These are phyloP conservation scores for Chloroceryle amazona DNA, from an alignment of 2,797 vertebrate species.

Conservation along the genomic window DNA sequence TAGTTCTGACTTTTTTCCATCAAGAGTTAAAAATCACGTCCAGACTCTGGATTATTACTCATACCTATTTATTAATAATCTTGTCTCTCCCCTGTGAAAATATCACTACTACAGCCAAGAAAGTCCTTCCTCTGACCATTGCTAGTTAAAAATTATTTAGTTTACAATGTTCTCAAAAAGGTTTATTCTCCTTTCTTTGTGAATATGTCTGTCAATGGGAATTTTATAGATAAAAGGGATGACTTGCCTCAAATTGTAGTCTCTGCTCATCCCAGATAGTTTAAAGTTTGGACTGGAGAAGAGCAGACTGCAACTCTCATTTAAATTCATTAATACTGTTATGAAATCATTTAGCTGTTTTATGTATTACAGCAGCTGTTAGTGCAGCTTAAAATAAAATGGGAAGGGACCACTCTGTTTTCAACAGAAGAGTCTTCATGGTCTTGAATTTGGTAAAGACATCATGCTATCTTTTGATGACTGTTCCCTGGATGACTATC, in stretches of 20 bases:
- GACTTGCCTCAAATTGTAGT: not conserved
- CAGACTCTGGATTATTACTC: not conserved
- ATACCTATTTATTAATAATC: not conserved
- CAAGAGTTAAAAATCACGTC: not conserved
- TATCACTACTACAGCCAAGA: not conserved
- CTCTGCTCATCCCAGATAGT: not conserved
- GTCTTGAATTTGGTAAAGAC: conserved; percentile 18
- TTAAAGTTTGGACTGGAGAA: not conserved
- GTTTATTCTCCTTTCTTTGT: not conserved
- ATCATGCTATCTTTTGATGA: conserved; percentile 16
- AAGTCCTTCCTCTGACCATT: not conserved
- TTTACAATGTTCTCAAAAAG: not conserved
- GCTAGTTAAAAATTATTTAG: not conserved
- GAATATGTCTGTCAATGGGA: not conserved
- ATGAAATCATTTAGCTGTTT: conserved; percentile 32
- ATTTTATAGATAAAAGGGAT: not conserved
- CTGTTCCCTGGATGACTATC: conserved; percentile 46
- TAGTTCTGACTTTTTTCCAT: not conserved
- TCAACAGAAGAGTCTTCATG: not conserved
- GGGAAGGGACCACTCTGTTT: conserved; percentile 14
- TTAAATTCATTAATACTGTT: conserved; percentile 57
- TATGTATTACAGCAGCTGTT: conserved; percentile 46
- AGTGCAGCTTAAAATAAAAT: conserved; percentile 43
- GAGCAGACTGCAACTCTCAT: conserved; percentile 11
- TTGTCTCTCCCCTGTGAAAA: not conserved